A percentile compares a stretch with the other conserved stretches of the same genome.
Conservation (phyloP, 2,888 invertebrate genomes). For the Leptopilina drosophilae region DNA sequence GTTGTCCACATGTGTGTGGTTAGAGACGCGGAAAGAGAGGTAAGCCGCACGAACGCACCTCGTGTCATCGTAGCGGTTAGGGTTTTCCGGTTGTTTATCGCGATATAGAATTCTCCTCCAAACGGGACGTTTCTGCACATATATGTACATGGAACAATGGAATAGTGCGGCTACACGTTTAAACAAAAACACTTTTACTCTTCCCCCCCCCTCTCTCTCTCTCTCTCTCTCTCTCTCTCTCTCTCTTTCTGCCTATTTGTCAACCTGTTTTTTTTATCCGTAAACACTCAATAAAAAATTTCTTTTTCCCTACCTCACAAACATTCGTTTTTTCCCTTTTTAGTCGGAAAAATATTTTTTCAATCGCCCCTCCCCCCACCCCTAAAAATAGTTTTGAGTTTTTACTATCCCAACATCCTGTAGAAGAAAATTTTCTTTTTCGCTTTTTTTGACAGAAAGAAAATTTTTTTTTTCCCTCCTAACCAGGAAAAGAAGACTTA, state of each 20-base stretch:
- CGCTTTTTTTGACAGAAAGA: no score
- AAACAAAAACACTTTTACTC: slow-evolving; percentile 59
- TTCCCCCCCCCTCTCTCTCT: no score
- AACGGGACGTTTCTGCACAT: slow-evolving; percentile 59
- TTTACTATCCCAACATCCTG: no score
- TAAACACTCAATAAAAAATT: neutral
- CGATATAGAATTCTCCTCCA: slow-evolving; percentile 65
- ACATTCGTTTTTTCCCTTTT: no score
- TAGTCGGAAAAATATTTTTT: no score
- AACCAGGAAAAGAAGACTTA: no score
- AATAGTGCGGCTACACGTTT: slow-evolving; percentile 42
- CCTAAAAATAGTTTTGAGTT: no score
- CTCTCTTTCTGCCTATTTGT: no score
- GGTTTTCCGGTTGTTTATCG: slow-evolving; percentile 71
- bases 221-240: no score
- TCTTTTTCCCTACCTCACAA: neutral
- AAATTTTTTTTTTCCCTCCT: no score
- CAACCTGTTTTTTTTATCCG: neutral
- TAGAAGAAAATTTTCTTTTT: no score
- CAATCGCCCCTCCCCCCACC: no score
- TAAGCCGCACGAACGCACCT: slow-evolving; percentile 55
- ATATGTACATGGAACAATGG: slow-evolving; percentile 57
- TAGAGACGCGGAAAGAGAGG: slow-evolving; percentile 56
- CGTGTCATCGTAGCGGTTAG: slow-evolving; percentile 62
- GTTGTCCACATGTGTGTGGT: slow-evolving; percentile 49